A percentile compares a stretch with the other conserved stretches of the same genome.
Evolutionary conservation across 2,113 vertebrate genomes (phyloP).

Genomic region (Oenanthe oenanthe): DNA sequence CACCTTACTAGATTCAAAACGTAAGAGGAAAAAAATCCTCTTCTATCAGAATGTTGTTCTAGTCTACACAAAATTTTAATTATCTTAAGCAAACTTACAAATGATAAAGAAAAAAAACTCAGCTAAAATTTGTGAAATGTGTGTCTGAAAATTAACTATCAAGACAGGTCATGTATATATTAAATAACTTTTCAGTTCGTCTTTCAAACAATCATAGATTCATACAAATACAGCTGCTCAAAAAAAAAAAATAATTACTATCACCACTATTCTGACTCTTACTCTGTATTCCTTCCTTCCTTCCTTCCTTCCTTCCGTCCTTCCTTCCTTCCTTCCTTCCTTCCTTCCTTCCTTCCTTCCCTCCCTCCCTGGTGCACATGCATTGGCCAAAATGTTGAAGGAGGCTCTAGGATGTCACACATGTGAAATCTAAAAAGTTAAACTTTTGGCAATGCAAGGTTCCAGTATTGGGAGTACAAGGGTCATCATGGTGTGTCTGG

Average conservation of each 20-base stretch:
- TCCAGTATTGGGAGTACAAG: neutral
- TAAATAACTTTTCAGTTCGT: neutral
- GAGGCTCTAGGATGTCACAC: neutral
- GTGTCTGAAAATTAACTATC: slow-evolving; percentile 1
- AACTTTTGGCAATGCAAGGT: neutral
- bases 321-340: neutral
- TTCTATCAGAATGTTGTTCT: neutral
- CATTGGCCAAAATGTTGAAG: neutral
- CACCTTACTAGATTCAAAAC: neutral
- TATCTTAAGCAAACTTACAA: slow-evolving; percentile 19
- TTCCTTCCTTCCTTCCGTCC: neutral
- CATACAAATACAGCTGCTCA: neutral
- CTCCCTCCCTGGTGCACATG: neutral
- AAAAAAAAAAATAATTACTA: neutral
- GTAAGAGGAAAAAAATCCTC: neutral
- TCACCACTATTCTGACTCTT: neutral
- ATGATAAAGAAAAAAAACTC: neutral
- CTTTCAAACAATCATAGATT: neutral
- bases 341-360: neutral
- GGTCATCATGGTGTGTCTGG: neutral
- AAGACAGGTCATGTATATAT: neutral
- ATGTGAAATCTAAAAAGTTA: neutral
- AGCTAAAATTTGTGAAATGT: neutral
- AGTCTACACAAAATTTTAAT: neutral
- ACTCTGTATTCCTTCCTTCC: neutral